These are phyloP conservation scores for Spea multiplicata DNA, from an alignment of 2,113 vertebrate genomes.

Conservation along the genomic window DNA sequence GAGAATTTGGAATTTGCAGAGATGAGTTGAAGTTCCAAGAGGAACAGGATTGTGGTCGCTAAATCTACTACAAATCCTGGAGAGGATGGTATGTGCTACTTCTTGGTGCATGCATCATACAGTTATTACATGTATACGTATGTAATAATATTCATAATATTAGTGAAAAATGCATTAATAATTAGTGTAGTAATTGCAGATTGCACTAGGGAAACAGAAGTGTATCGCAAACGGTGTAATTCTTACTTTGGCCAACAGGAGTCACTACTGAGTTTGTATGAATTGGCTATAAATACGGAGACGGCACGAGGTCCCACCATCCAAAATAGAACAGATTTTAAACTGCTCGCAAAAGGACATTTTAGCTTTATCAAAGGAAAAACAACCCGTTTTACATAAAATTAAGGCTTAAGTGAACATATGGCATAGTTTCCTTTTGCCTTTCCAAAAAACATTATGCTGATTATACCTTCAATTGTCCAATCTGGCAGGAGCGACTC, in stretches of 20 bases:
- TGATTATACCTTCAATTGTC: conserved; percentile 83
- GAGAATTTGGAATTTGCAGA: no score
- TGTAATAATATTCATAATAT: no score
- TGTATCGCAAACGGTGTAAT: not conserved
- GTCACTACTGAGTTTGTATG: conserved; percentile 55
- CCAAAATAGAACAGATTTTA: conserved; percentile 67
- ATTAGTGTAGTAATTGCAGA: no score
- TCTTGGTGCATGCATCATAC: no score
- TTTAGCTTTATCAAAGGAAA: conserved; percentile 73
- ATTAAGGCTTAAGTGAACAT: conserved; percentile 80
- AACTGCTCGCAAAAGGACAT: conserved; percentile 72
- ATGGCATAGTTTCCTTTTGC: conserved; percentile 79
- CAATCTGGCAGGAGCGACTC: conserved; percentile 73
- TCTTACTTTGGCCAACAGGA: conserved; percentile 55
- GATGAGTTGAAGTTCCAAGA: no score
- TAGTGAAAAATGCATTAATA: no score
- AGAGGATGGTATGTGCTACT: no score
- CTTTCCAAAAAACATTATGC: conserved; percentile 83
- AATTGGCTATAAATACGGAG: conserved; percentile 36
- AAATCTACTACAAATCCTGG: no score
- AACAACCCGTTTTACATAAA: conserved; percentile 76
- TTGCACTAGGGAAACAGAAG: no score
- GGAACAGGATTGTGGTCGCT: no score
- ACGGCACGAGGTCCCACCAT: conserved; percentile 61
- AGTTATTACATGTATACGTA: no score